Evolutionary conservation across 2,888 invertebrate genomes (phyloP).

Genomic region (Acanthosepion esculentum): DNA sequence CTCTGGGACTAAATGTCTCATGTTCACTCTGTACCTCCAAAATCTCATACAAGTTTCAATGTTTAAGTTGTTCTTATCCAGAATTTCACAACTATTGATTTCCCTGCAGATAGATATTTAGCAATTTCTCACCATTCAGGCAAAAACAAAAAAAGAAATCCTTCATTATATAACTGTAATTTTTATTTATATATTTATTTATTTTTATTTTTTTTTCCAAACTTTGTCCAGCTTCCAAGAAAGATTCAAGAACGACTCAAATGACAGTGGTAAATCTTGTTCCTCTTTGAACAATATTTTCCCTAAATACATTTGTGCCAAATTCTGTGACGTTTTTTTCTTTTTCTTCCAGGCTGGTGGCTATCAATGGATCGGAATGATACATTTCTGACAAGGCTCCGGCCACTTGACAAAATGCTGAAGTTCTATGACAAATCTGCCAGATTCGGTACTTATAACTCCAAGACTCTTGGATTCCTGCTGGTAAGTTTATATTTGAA

Average conservation of each 20-base stretch:
- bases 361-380: slow-evolving; percentile 67
- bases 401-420: slow-evolving; percentile 61
- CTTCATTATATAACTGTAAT: too few relatives aligned
- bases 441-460: slow-evolving; percentile 62
- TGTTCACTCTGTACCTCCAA: too few relatives aligned
- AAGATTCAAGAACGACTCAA: too few relatives aligned
- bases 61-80: too few relatives aligned
- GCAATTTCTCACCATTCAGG: too few relatives aligned
- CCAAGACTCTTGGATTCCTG: slow-evolving; percentile 67
- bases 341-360: slow-evolving; percentile 67
- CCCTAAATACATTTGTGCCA: background rate
- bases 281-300: background rate
- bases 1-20: too few relatives aligned
- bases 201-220: background rate
- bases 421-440: slow-evolving; percentile 60
- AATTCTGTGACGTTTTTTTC: background rate
- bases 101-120: too few relatives aligned
- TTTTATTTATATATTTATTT: background rate
- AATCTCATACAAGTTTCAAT: too few relatives aligned
- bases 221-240: too few relatives aligned
- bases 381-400: slow-evolving; percentile 65
- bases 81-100: too few relatives aligned
- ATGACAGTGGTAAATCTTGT: background rate
- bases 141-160: too few relatives aligned
- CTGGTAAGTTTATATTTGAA: slow-evolving; percentile 55